Base-by-base conservation (phyloP, 2,888 invertebrate species). In the Cremastinae sp. region DNA sequence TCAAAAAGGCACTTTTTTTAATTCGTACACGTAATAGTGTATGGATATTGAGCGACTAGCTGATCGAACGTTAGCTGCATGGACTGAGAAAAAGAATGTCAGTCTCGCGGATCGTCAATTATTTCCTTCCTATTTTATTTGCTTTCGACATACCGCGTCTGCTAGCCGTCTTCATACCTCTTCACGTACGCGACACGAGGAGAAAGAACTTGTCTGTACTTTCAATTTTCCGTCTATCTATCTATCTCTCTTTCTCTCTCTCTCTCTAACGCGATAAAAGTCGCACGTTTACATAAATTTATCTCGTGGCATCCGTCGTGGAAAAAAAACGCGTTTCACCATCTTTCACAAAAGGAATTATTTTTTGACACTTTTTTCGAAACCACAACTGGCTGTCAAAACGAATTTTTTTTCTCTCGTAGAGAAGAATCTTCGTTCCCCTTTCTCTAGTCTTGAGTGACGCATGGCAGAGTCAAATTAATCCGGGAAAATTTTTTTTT, bases 51-150 rank as follows among this genome's bases (percentile, higher is more conserved):
- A 68, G 34, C 20, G 20, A 49, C 14, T 61, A 56, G 62, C 56
- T 41, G 72, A 65, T 75, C 41, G 54, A 8, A 53, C 20, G 41
- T 43, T 56, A 77, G 71, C 54, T 58, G 73, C 72, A 74, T 56
- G 34, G 8, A 2, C 28, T 53, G 53, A 79, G 54, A 76, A 76
- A 72, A 78, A 76, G 75, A 79, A 76, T 78, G 66, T 76, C 78
- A 74, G 56, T 43, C 71, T 59, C 62, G 51, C 64, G 28, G 71
- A 74, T 69, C 62, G 53, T 74, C 78, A 73, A 61, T 78, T 79
- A 72, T 79, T 78, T 28, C 28, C 28, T 28, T 28, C 5, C 28
- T 28, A 3, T 5, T 28, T 79, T 12, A 64, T 71, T 70, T 49
- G 51, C 72, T 59, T 65, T 68, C 64, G 58, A 75, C 73, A 73